Evolutionary conservation across 2,113 vertebrate genomes (phyloP).

Genomic region (Arothron firmamentum): DNA sequence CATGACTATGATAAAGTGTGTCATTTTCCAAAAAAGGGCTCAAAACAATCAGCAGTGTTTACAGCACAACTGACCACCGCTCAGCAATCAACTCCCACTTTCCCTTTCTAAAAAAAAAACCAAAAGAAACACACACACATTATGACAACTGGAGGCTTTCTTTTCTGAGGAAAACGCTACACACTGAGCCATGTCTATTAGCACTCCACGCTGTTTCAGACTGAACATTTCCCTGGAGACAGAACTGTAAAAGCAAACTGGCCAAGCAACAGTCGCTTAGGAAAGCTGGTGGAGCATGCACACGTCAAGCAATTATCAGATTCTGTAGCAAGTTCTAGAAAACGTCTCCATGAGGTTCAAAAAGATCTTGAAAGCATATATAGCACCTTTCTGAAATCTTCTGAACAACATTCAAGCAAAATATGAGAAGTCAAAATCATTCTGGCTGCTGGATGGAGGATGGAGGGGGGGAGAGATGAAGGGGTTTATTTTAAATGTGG

Average conservation of each 20-base stretch:
- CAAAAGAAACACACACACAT: slow-evolving; percentile 25
- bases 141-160: slow-evolving; percentile 26
- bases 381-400: too few species aligned
- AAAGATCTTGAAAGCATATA: too few species aligned
- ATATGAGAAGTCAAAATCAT: neutral
- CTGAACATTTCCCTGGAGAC: slow-evolving; percentile 35
- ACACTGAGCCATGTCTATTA: slow-evolving; percentile 35
- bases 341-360: neutral
- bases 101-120: slow-evolving; percentile 29
- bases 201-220: slow-evolving; percentile 34
- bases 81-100: slow-evolving; percentile 22
- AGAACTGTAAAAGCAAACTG: slow-evolving; percentile 29
- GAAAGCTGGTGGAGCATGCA: slow-evolving; percentile 24
- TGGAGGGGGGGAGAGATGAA: slow-evolving; percentile 34
- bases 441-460: slow-evolving; percentile 30
- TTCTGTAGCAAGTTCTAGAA: slow-evolving; percentile 28
- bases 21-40: slow-evolving; percentile 20
- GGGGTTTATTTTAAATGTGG: slow-evolving; percentile 35
- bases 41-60: slow-evolving; percentile 46
- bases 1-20: slow-evolving; percentile 28
- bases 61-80: slow-evolving; percentile 34
- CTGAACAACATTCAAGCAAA: neutral
- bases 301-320: slow-evolving; percentile 52
- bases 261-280: slow-evolving; percentile 34
- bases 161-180: neutral